These are phyloP conservation scores for Pampus argenteus DNA, from an alignment of 2,797 vertebrate genomes.

Conservation along the genomic window DNA sequence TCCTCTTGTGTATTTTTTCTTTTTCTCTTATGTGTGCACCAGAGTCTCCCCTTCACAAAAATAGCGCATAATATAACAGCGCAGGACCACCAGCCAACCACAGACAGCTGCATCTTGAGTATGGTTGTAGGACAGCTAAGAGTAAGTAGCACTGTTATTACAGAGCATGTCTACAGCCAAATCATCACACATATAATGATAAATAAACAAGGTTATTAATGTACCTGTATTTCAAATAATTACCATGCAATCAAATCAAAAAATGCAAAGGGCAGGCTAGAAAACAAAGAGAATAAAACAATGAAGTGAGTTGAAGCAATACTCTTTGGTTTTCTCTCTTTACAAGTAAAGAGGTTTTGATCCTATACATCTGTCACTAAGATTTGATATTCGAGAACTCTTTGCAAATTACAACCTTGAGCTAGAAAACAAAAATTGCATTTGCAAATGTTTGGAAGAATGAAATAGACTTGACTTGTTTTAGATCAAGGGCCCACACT, in stretches of 20 bases:
- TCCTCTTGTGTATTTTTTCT: neutral
- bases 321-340: no score
- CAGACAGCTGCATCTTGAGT: slow-evolving; percentile 97
- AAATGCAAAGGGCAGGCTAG: no score
- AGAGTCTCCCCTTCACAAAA: slow-evolving; percentile 99
- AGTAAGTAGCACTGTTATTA: slow-evolving; percentile 83
- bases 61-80: slow-evolving; percentile 99
- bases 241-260: neutral
- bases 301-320: no score
- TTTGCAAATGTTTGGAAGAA: no score
- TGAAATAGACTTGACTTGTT: no score
- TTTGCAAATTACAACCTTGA: no score
- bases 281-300: no score
- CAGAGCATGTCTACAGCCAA: neutral
- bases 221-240: neutral
- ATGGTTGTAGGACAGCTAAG: slow-evolving; percentile 99
- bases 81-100: slow-evolving; percentile 98
- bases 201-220: neutral
- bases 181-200: neutral
- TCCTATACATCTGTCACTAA: no score
- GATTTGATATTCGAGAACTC: no score
- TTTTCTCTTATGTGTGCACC: slow-evolving; percentile 56
- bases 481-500: no score
- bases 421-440: no score
- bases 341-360: no score